These are phyloP conservation scores for Bryconaethiops microstoma DNA, from an alignment of 2,797 vertebrate genomes.

Conservation along the genomic window DNA sequence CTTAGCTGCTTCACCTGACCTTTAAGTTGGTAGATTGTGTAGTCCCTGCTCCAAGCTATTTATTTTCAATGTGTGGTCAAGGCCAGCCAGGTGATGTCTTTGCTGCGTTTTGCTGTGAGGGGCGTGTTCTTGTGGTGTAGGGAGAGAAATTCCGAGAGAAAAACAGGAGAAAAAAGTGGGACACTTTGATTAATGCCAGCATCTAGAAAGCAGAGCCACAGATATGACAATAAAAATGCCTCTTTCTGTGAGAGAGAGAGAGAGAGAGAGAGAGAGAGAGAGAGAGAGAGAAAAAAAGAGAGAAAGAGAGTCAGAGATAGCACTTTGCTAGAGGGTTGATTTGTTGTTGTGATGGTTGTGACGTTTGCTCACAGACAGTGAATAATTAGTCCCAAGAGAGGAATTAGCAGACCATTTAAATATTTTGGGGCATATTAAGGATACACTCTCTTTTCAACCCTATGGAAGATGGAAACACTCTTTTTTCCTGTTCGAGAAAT, in stretches of 20 bases:
- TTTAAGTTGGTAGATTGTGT: conserved; percentile 33
- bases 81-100: conserved; percentile 48
- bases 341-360: conserved; percentile 53
- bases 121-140: neutral
- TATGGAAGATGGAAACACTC: conserved; percentile 41
- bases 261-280: neutral
- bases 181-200: conserved; percentile 72
- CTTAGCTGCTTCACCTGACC: conserved; percentile 41
- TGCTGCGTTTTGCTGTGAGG: conserved; percentile 31
- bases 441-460: conserved; percentile 14
- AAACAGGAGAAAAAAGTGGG: conserved; percentile 57
- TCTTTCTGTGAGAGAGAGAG: conserved; percentile 2
- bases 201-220: conserved; percentile 47
- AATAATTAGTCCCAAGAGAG: conserved; percentile 71
- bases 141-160: neutral
- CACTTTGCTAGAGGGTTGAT: neutral
- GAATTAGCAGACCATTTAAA: conserved; percentile 54
- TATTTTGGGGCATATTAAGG: conserved; percentile 46
- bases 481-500: neutral
- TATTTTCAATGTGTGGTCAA: conserved; percentile 49
- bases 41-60: conserved; percentile 56
- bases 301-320: neutral
- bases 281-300: neutral
- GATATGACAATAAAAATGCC: conserved; percentile 50
- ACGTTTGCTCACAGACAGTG: conserved; percentile 59